These are phyloP conservation scores for Gallinago media DNA, from an alignment of 2,113 vertebrate species.

Conservation along the genomic window DNA sequence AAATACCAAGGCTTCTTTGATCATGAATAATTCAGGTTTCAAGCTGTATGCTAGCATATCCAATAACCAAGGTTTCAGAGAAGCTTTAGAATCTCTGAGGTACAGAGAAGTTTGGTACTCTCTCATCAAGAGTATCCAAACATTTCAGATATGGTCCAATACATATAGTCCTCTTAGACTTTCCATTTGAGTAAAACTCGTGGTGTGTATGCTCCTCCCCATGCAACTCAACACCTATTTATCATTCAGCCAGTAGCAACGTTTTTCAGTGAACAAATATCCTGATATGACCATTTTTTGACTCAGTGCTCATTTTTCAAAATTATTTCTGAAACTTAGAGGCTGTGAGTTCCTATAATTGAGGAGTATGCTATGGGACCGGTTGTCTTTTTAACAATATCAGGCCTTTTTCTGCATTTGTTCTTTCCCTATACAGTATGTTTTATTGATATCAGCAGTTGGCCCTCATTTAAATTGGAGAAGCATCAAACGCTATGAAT, in stretches of 20 bases:
- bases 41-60: background rate
- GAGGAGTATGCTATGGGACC: background rate
- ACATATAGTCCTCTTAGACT: background rate
- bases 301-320: background rate
- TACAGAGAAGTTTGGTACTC: background rate
- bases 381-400: background rate
- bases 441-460: background rate
- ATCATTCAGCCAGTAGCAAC: background rate
- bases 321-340: background rate
- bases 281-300: background rate
- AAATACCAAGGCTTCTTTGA: accelerated
- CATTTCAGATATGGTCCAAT: background rate
- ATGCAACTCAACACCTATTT: background rate
- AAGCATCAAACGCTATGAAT: background rate
- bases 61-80: background rate
- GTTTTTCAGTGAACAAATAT: background rate
- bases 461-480: background rate
- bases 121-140: background rate
- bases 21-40: background rate
- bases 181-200: background rate
- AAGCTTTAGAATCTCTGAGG: background rate
- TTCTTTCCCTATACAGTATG: background rate
- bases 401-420: background rate
- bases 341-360: background rate
- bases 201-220: accelerated